Evolutionary conservation across 2,113 vertebrate species (phyloP), one percentile per base, ranked within the genome.

Genomic region (Porphyrio hochstetteri): DNA sequence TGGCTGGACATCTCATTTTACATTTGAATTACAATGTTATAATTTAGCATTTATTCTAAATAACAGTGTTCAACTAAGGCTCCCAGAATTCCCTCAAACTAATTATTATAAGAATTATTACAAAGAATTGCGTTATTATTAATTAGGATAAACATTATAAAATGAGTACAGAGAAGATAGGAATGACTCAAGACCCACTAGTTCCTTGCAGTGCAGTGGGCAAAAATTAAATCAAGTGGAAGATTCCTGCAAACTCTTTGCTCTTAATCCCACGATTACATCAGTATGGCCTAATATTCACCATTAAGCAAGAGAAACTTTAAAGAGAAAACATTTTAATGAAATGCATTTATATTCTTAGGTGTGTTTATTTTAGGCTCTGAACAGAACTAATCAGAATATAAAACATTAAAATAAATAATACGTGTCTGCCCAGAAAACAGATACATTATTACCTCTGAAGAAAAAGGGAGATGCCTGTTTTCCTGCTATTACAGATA

Each of bases 381-480:
- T 2, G 5, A 93, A 88, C 67, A 81, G 46, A 91, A 61, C 31
- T 86, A 88, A 86, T 88, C 67, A 93, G 55, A 59, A 75, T n/a
- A 67, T 42, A 82, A 92, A 90, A 33, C 71, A 86, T 86, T 92
- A 82, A 82, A 93, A 70, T 63, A 95, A 92, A 88, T 38, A 88
- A 20, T 60, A 61, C 0, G 0, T 50, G 7, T 70, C 71, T 85
- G 50, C 42, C 75, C 59, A 60, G 68, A 92, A 93, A 94, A 86
- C 44, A 93, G 63, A 86, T 38, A 36, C 10, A n/a, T 87, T 79
- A 77, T 61, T 97, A 85, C 40, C 65, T 46, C 42, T 48, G 60
- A 70, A 81, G 46, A 67, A 91, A 70, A 86, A 60, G 21, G 53
- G 70, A 88, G n/a, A 80, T 56, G 28, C 3, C 6, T 59, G n/a